These are phyloP conservation scores for Monodelphis domestica DNA, from an alignment of 2,797 vertebrate species.

Conservation along the genomic window DNA sequence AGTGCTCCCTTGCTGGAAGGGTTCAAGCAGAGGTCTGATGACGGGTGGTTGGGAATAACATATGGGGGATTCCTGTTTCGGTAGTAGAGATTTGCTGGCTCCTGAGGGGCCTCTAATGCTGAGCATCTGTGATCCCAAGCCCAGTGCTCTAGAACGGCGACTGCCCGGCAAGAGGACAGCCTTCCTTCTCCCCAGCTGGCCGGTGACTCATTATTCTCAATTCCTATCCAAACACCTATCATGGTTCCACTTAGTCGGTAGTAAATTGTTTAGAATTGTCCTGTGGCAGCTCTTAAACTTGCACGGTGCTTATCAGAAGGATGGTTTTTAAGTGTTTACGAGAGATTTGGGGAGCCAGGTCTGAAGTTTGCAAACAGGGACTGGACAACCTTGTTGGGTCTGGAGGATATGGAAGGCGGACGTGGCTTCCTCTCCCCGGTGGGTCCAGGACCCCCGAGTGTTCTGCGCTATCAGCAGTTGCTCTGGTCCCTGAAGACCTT, in stretches of 20 bases:
- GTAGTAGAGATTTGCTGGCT: background rate
- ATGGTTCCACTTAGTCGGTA: background rate
- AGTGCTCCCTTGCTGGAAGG: background rate
- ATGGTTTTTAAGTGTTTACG: background rate
- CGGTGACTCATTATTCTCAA: background rate
- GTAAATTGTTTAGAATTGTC: constrained; percentile 6
- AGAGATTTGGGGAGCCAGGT: background rate
- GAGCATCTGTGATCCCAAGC: background rate
- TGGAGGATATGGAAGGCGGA: background rate
- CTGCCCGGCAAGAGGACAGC: background rate
- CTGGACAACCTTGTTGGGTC: background rate
- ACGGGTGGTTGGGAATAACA: background rate
- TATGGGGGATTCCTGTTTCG: background rate
- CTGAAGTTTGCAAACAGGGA: background rate
- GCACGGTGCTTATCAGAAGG: background rate
- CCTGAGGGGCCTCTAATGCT: background rate
- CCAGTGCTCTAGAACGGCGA: background rate
- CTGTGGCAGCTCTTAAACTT: background rate
- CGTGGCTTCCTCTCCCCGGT: background rate
- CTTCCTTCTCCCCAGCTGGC: background rate
- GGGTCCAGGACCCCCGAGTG: background rate
- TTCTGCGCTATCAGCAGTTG: background rate
- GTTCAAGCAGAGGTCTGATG: background rate
- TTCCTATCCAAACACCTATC: background rate
- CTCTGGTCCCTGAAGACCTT: background rate